Conservation (phyloP, 2,113 vertebrate species). For the Canis aureus region DNA sequence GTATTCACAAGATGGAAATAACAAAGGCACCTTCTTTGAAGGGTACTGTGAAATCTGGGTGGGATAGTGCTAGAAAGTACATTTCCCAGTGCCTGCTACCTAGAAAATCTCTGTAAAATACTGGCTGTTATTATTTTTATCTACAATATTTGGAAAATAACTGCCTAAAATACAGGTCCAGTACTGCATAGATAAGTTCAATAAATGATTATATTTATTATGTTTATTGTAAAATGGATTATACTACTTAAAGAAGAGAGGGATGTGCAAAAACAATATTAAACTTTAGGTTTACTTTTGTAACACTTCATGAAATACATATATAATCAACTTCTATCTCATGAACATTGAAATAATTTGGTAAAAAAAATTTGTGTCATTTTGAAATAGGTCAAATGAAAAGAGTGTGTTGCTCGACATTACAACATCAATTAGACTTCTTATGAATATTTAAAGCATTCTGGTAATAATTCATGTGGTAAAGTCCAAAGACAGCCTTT, state of each 20-base stretch:
- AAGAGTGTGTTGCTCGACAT: slow-evolving; percentile 53
- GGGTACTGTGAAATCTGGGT: not conserved
- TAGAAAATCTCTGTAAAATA: not conserved
- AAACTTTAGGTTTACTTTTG: slow-evolving; percentile 1
- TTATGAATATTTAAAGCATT: slow-evolving; percentile 79
- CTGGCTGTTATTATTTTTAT: not conserved
- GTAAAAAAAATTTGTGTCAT: not conserved
- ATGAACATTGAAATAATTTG: not conserved
- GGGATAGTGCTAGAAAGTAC: not conserved
- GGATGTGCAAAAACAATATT: not conserved
- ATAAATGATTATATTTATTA: not conserved
- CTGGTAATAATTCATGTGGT: slow-evolving; percentile 81
- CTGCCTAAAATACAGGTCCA: not conserved
- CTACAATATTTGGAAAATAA: not conserved
- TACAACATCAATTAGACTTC: slow-evolving; percentile 65
- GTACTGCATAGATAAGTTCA: not conserved
- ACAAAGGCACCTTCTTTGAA: not conserved
- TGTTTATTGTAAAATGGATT: not conserved
- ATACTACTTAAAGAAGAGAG: not conserved
- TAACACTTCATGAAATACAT: not conserved
- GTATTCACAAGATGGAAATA: not conserved
- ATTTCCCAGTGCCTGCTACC: not conserved
- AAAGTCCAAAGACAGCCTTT: slow-evolving; percentile 74
- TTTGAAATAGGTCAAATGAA: slow-evolving; percentile 63
- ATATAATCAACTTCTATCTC: not conserved